A percentile compares a stretch with the other conserved stretches of the same genome.
phyloP scores from a whole-genome alignment of 2,888 invertebrate genomes.

The Sinotaia quadrata region DNA sequence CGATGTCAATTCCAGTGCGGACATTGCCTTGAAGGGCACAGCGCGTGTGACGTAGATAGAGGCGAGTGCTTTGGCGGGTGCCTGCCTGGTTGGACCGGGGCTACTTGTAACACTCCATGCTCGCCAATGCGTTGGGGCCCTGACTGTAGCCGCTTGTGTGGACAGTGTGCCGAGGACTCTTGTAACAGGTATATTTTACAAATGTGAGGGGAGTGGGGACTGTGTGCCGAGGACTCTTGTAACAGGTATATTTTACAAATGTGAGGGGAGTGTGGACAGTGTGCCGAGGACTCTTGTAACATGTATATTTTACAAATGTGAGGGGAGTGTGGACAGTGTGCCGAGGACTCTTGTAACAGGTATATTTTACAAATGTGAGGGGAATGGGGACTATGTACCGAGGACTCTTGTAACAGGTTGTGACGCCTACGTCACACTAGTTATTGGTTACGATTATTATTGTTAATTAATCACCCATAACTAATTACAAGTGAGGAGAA shows the following conservation, averaged over 20 bases:
- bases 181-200: not conserved
- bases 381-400: too few relatives aligned
- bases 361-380: too few relatives aligned
- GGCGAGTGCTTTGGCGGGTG: not conserved
- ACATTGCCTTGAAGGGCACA: not conserved
- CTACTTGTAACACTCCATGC: not conserved
- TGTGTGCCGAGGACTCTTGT: not conserved
- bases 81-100: not conserved
- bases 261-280: conserved; percentile 1
- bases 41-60: not conserved
- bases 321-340: not conserved
- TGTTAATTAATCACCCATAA: too few relatives aligned
- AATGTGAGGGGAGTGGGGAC: too few relatives aligned
- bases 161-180: not conserved
- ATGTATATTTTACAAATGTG: not conserved
- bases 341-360: not conserved
- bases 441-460: too few relatives aligned
- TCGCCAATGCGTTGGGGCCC: not conserved
- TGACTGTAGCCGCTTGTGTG: not conserved
- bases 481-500: too few relatives aligned
- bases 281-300: not conserved
- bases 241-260: not conserved
- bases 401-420: too few relatives aligned
- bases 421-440: too few relatives aligned
- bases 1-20: not conserved